Base-by-base conservation (phyloP, 2,113 vertebrate species). In the Tor tambroides region DNA sequence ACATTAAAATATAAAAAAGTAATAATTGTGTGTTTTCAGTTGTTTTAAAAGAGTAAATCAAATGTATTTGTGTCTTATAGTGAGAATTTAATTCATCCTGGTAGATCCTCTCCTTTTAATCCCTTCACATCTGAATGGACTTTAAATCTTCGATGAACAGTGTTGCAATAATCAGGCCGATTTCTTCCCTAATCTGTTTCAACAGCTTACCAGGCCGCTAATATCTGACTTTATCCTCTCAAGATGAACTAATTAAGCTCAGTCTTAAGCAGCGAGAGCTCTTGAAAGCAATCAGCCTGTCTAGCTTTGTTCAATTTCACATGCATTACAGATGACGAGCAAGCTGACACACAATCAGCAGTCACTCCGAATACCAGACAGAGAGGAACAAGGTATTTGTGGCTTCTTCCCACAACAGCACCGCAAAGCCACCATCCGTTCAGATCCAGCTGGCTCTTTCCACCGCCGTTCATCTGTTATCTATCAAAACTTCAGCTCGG, bases 361-460 rank as follows among this genome's bases (percentile, higher is more conserved):
- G 79, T 54, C 51, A 63, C 69, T 88, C 71, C 59, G 80, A 87
- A 89, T 87, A 87, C 83, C 83, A 90, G 83, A 89, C 85, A 88
- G 79, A 87, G 38, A 80, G 78, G 65, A 89, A 86, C 75, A 83
- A 19, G 19, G 46, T 51, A 49, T 87, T 83, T 89, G 83, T 79
- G 83, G 87, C 59, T 85, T 88, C 61, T 30, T 78, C 72, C 77
- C 28, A 81, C 41, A 71, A 84, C 85, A 82, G 61, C 65, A 76
- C 80, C 84, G 61, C 77, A 41, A 76, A 80, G 87, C 80, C 59
- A 26, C 61, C 63, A 65, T 51, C 32, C 56, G 4, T 81, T 43
- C 46, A 1, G 43, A 83, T 86, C 87, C 87, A 88, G 87, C 85
- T 90, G 87, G 84, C 88, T 59, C 71, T 28, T 67, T 10, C 32